These are phyloP conservation scores for Heterodera carotae DNA, from an alignment of 1,140 invertebrate genomes.

Conservation along the genomic window DNA sequence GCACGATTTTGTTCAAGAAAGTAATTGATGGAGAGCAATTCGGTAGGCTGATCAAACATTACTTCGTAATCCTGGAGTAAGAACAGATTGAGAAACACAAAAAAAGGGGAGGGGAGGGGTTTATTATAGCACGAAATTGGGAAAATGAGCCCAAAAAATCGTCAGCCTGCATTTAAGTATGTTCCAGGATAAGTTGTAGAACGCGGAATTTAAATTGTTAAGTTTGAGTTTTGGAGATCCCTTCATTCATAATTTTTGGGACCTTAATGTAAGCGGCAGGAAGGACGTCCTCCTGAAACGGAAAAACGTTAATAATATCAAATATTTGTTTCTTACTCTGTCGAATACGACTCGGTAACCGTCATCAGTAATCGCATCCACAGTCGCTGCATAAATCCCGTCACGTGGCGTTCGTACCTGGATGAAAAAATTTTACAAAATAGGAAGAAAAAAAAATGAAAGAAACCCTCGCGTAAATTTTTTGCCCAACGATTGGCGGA, in stretches of 20 bases:
- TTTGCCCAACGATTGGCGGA: slow-evolving; percentile 91
- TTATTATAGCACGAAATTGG: background rate
- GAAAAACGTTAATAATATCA: background rate
- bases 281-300: background rate
- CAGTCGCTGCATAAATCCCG: slow-evolving; percentile 68
- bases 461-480: slow-evolving; percentile 78
- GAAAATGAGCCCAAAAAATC: too few species aligned
- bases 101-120: too few species aligned
- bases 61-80: slow-evolving; percentile 52
- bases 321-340: slow-evolving; percentile 72
- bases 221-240: too few species aligned
- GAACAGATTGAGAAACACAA: background rate
- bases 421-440: background rate
- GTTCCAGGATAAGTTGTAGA: too few species aligned
- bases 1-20: slow-evolving; percentile 53
- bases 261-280: background rate
- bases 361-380: slow-evolving; percentile 95
- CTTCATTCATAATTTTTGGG: background rate
- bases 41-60: slow-evolving; percentile 51
- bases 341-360: slow-evolving; percentile 98
- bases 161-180: too few species aligned
- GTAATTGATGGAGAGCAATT: slow-evolving; percentile 47
- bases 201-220: too few species aligned
- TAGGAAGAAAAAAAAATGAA: slow-evolving; percentile 64
- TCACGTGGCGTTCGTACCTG: background rate